These are phyloP conservation scores for Odocoileus virginianus DNA, from an alignment of 2,113 vertebrate genomes.

Conservation along the genomic window DNA sequence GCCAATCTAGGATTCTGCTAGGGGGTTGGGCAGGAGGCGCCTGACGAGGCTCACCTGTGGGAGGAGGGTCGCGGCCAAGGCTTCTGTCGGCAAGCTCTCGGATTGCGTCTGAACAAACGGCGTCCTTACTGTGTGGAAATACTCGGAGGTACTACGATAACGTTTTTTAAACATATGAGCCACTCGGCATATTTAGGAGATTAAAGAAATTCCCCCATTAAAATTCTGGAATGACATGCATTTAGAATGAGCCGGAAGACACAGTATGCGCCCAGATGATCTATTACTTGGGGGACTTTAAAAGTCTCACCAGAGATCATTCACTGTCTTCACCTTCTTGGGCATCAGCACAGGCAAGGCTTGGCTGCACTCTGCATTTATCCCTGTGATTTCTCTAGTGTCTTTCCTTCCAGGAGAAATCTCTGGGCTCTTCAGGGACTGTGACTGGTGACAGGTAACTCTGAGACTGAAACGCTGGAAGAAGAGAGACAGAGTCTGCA, in stretches of 20 bases:
- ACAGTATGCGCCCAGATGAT: neutral
- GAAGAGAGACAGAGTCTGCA: neutral
- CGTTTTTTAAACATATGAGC: neutral
- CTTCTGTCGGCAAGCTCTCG: neutral
- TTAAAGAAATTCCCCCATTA: neutral
- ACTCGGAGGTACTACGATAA: accelerated
- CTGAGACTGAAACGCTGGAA: neutral
- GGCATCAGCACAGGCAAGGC: neutral
- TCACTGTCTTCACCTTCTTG: neutral
- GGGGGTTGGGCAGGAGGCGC: neutral
- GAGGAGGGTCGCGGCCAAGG: neutral
- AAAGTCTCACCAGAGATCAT: neutral
- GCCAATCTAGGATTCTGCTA: neutral
- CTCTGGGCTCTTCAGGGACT: neutral
- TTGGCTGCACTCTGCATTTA: neutral
- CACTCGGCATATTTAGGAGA: neutral
- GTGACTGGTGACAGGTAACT: neutral
- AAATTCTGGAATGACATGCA: neutral
- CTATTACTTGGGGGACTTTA: neutral
- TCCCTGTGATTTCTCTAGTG: neutral
- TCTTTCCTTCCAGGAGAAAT: neutral
- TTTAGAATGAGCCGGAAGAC: neutral
- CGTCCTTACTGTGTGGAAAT: neutral
- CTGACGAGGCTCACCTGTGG: neutral
- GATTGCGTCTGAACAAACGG: neutral